Conservation (phyloP, 2,888 invertebrate genomes). For the Coenonympha arcania region DNA sequence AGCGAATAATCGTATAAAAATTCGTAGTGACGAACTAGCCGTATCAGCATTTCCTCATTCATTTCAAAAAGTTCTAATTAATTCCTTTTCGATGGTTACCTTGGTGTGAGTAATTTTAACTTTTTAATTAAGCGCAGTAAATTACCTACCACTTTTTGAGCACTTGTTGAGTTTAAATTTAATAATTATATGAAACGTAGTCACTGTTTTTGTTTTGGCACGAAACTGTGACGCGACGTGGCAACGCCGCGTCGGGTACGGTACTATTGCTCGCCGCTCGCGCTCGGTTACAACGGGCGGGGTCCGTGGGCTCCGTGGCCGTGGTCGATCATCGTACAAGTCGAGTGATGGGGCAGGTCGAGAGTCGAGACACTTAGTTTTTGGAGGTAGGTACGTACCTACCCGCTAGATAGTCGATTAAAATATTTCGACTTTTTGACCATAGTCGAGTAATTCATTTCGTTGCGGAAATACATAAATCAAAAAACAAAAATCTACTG, state of each 20-base stretch:
- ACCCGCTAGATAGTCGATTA: not conserved
- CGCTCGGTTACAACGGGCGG: conserved; percentile 18
- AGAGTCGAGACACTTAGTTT: not conserved
- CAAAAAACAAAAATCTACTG: too few relatives aligned
- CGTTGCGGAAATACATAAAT: too few relatives aligned
- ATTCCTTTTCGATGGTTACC: conserved; percentile 13
- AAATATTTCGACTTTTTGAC: too few relatives aligned
- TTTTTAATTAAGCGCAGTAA: too few relatives aligned
- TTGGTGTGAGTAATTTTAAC: not conserved
- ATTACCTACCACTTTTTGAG: too few relatives aligned
- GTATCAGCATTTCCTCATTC: conserved; percentile 5
- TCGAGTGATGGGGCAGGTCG: conserved; percentile 1
- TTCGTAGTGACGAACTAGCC: conserved; percentile 24
- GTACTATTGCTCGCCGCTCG: conserved; percentile 14
- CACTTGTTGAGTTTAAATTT: too few relatives aligned
- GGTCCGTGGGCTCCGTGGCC: conserved; percentile 8
- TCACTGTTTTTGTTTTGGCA: not conserved
- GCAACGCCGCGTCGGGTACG: conserved; percentile 17
- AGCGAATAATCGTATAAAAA: conserved; percentile 30
- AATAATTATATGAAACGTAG: not conserved
- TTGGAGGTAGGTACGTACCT: too few relatives aligned
- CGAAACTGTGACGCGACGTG: not conserved
- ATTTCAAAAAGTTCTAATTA: not conserved
- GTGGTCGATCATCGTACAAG: too few relatives aligned
- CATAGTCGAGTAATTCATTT: too few relatives aligned